These are phyloP conservation scores for Hypomecis punctinalis DNA, from an alignment of 2,888 invertebrate genomes.

Conservation along the genomic window DNA sequence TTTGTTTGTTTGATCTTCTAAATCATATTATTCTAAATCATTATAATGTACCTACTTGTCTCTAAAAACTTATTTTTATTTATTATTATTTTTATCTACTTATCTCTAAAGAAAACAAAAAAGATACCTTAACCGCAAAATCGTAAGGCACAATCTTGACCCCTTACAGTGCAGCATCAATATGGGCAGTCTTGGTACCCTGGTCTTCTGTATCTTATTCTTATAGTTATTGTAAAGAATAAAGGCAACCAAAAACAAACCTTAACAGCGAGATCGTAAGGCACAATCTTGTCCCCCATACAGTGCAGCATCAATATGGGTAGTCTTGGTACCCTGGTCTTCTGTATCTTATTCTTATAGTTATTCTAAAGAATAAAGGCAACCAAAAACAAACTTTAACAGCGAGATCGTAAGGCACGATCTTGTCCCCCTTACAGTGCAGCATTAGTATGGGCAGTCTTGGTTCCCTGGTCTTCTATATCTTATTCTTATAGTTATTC, in stretches of 20 bases:
- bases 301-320: conserved; percentile 96
- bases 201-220: too few species aligned
- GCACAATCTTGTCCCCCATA: conserved; percentile 94
- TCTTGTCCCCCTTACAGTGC: conserved; percentile 95
- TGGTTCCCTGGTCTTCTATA: conserved; percentile 82
- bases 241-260: conserved; percentile 81
- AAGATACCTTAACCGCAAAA: conserved; percentile 89
- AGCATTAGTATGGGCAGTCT: conserved; percentile 92
- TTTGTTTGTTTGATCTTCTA: too few species aligned
- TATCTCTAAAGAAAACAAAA: too few species aligned
- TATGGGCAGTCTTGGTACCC: conserved; percentile 89
- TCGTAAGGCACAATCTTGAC: conserved; percentile 93
- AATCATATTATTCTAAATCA: too few species aligned
- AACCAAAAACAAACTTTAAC: conserved; percentile 85
- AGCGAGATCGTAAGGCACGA: conserved; percentile 93
- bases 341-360: too few species aligned
- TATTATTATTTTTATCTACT: too few species aligned
- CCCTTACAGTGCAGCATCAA: conserved; percentile 95
- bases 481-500: too few species aligned
- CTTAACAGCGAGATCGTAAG: conserved; percentile 90
- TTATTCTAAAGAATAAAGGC: too few species aligned
- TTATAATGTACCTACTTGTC: too few species aligned
- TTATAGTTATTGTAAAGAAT: too few species aligned
- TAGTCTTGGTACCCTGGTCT: conserved; percentile 84
- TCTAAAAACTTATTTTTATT: too few species aligned